Percentiles rank a stretch among this genome's conserved stretches.
These are phyloP conservation scores for Ganaspis brasiliensis DNA, from an alignment of 2,888 invertebrate species.

Conservation along the genomic window DNA sequence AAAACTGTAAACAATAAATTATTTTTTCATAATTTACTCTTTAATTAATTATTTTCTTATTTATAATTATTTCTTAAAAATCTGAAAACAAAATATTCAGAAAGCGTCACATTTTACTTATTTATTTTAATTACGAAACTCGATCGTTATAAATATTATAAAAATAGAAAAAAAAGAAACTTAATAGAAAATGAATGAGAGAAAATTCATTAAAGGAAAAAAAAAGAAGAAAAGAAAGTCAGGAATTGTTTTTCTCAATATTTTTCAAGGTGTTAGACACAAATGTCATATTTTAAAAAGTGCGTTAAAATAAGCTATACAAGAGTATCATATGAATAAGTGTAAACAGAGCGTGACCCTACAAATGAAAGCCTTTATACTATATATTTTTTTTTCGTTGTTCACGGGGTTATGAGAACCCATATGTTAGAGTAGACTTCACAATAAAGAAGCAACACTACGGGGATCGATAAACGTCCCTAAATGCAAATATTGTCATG, in stretches of 20 bases:
- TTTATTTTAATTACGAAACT: too few relatives aligned
- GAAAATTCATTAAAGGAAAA: too few relatives aligned
- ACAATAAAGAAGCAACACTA: constrained; percentile 62
- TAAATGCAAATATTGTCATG: constrained; percentile 69
- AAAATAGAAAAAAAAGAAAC: too few relatives aligned
- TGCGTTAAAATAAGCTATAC: not conserved
- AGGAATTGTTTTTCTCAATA: too few relatives aligned
- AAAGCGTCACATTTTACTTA: too few relatives aligned
- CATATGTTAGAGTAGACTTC: constrained; percentile 61
- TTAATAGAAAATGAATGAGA: too few relatives aligned
- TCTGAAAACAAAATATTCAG: too few relatives aligned
- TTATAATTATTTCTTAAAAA: too few relatives aligned
- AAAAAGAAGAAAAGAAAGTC: too few relatives aligned
- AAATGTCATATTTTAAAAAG: not conserved
- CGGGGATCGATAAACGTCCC: constrained; percentile 71
- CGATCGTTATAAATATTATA: too few relatives aligned
- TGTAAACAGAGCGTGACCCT: constrained; percentile 39
- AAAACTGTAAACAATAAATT: not conserved
- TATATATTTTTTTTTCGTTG: constrained; percentile 45
- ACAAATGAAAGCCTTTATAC: constrained; percentile 47
- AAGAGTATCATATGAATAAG: constrained; percentile 19
- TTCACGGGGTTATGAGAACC: constrained; percentile 57
- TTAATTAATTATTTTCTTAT: too few relatives aligned
- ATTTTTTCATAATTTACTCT: not conserved
- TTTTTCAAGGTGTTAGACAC: not conserved